A percentile compares a stretch with the other conserved stretches of the same genome.
Conservation (phyloP, 2,888 invertebrate genomes). For the Agapostemon virescens region DNA sequence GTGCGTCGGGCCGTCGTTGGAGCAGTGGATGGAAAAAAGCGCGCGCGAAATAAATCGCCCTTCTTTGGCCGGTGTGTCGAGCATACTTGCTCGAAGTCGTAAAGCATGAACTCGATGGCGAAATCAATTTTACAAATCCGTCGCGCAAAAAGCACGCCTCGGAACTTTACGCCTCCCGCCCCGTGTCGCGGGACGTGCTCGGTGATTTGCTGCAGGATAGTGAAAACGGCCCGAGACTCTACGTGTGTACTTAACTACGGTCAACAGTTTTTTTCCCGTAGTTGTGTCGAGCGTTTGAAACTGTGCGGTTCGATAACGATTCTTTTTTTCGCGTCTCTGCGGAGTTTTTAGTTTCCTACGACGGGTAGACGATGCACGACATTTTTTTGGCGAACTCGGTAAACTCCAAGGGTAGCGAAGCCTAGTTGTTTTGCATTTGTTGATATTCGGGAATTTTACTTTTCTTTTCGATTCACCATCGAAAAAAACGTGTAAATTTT, state of each 20-base stretch:
- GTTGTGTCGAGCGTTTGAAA: not conserved
- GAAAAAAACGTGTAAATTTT: no score
- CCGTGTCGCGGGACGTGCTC: not conserved
- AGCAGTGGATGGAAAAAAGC: slow-evolving; percentile 33
- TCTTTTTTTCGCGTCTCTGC: not conserved
- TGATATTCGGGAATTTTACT: not conserved
- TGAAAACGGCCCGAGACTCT: not conserved
- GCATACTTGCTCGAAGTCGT: slow-evolving; percentile 49
- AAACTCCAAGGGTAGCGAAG: not conserved
- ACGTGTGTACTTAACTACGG: slow-evolving; percentile 9
- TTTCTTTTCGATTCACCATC: not conserved
- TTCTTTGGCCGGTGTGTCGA: slow-evolving; percentile 46
- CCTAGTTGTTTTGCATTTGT: not conserved
- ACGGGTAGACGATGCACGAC: not conserved
- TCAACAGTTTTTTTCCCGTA: not conserved
- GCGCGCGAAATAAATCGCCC: slow-evolving; percentile 59
- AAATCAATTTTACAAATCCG: slow-evolving; percentile 66
- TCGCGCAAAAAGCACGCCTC: slow-evolving; percentile 49
- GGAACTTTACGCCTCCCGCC: slow-evolving; percentile 41
- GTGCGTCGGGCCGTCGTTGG: not conserved
- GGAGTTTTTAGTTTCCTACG: not conserved
- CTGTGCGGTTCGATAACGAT: not conserved
- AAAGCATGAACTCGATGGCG: slow-evolving; percentile 61
- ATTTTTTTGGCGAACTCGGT: not conserved
- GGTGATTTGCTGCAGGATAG: slow-evolving; percentile 21